A percentile compares a stretch with the other conserved stretches of the same genome.
Conservation (phyloP, 2,113 vertebrate genomes). For the Otus sunia region DNA sequence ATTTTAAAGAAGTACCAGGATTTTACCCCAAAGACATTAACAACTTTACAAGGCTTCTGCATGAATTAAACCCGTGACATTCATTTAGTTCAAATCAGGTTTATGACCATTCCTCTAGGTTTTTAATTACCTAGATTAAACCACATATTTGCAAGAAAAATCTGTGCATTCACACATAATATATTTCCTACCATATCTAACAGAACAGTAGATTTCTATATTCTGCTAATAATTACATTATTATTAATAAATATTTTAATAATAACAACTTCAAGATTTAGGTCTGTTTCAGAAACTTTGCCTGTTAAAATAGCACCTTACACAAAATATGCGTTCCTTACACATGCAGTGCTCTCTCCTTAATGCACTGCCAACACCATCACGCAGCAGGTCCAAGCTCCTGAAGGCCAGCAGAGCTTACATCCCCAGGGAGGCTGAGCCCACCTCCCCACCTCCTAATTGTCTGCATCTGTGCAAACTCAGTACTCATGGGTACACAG, state of each 20-base stretch:
- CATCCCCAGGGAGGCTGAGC: background rate
- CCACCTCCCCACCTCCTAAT: background rate
- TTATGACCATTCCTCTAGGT: background rate
- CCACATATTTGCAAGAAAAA: background rate
- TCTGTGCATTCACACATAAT: background rate
- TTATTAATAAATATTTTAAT: background rate
- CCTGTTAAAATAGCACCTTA: background rate
- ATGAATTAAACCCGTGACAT: background rate
- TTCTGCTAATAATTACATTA: background rate
- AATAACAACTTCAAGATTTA: background rate
- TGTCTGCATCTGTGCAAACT: background rate
- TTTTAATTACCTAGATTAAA: background rate
- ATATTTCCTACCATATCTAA: background rate
- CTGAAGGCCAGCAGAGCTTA: fast-evolving
- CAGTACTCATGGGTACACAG: background rate
- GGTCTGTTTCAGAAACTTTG: background rate
- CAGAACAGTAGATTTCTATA: background rate
- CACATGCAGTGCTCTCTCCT: background rate
- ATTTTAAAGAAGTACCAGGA: background rate
- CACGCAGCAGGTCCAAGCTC: background rate
- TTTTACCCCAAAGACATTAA: background rate
- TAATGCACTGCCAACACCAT: background rate
- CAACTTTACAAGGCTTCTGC: background rate
- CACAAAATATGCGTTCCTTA: fast-evolving
- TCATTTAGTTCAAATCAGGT: background rate